Conservation (phyloP, 2,113 vertebrate genomes). For the Athene noctua region DNA sequence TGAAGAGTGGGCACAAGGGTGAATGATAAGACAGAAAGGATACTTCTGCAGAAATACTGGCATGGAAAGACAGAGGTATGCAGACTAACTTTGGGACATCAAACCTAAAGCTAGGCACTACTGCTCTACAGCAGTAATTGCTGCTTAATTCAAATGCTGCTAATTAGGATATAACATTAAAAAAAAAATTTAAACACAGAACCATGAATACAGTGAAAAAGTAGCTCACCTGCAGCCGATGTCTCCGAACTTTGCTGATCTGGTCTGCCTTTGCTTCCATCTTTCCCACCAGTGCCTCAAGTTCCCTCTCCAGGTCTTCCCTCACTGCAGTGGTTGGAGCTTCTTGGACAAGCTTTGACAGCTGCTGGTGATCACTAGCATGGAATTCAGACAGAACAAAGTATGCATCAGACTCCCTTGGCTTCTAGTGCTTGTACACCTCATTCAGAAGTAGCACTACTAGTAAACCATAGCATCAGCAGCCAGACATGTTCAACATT, state of each 20-base stretch:
- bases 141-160: background rate
- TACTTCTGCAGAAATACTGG: background rate
- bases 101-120: background rate
- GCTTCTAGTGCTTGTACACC: background rate
- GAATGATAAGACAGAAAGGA: background rate
- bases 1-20: background rate
- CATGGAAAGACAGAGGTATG: background rate
- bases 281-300: conserved; percentile 83
- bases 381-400: background rate
- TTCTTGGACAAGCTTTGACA: conserved; percentile 80
- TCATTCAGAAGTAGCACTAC: background rate
- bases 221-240: conserved; percentile 80
- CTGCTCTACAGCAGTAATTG: background rate
- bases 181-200: background rate
- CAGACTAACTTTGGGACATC: background rate
- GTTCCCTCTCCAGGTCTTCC: conserved; percentile 80
- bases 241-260: conserved; percentile 86
- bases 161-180: background rate
- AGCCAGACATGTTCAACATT: background rate
- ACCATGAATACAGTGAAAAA: background rate
- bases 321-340: conserved; percentile 74
- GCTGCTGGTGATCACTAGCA: conserved; percentile 84
- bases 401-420: background rate
- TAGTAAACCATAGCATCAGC: background rate
- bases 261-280: conserved; percentile 96